Evolutionary conservation across 2,797 vertebrate species (phyloP).

Genomic region (Fistularia commersonii): DNA sequence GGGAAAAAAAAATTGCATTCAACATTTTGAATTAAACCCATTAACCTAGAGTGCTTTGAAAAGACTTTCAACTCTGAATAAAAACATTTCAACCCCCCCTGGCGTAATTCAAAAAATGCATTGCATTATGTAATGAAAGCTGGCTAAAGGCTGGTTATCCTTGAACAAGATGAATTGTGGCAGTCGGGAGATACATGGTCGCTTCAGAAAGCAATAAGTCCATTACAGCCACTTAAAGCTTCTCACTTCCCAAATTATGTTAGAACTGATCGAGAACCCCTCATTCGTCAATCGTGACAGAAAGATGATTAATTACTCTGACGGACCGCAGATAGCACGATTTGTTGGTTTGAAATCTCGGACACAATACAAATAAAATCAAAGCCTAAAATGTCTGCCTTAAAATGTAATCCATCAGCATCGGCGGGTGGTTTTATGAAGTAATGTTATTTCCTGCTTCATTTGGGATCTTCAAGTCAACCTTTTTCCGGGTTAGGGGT

Average conservation of each 20-base stretch:
- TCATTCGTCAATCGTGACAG: constrained; percentile 25
- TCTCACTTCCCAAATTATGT: constrained; percentile 1
- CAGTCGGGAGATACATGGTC: too few species aligned
- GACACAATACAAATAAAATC: constrained; percentile 1
- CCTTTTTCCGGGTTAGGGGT: background rate
- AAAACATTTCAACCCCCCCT: too few species aligned
- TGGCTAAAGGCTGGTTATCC: too few species aligned
- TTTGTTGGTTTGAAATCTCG: constrained; percentile 7
- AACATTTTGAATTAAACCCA: too few species aligned
- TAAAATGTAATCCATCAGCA: too few species aligned
- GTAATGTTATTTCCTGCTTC: background rate
- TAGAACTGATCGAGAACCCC: constrained; percentile 10
- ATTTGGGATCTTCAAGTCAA: background rate
- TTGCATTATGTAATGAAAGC: too few species aligned
- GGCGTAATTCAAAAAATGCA: too few species aligned
- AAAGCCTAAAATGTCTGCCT: background rate
- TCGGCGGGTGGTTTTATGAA: background rate
- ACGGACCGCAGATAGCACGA: background rate
- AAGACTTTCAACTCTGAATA: too few species aligned
- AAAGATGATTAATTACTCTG: constrained; percentile 7
- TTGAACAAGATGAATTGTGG: too few species aligned
- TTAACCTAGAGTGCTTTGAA: too few species aligned
- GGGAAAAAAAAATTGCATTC: too few species aligned
- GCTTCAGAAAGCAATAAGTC: too few species aligned
- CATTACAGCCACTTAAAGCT: background rate